Evolutionary conservation across 2,888 invertebrate species (phyloP), one percentile per base, ranked within the genome.

Genomic region (Sinopyrophorus schimmeli): DNA sequence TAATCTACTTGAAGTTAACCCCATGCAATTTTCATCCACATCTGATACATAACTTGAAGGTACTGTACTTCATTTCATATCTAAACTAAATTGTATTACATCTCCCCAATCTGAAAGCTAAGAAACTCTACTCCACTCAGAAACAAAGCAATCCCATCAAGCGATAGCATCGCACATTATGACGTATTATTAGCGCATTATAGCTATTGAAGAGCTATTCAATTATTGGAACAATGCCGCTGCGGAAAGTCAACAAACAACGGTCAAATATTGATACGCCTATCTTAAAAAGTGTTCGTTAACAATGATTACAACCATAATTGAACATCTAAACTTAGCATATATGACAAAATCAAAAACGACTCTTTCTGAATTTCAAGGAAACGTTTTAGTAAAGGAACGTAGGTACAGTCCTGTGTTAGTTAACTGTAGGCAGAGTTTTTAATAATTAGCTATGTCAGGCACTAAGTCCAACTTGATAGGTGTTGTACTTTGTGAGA

Each of bases 141-240:
- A 73, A 74, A 74, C 74, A 74, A 74, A 74, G 74, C 74, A 74
- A 74, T 74, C 70, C 69, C 72, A 74, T 74, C 74, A 71, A 63
- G 66, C 69, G 72, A 73, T 73, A 74, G 66, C 68, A 73, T 73
- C 73, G 69, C 72, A 71, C 71, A 73, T 73, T 74, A 74, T 74
- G 74, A 74, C 73, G 71, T 73, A 74, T 73, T 73, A 74, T 74
- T 74, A 74, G 74, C 72, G 74, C 73, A 74, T 74, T 74, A 74
- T 71, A 67, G 73, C 73, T 73, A 74, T 74, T 72, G 73, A 73
- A 73, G 73, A 72, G 72, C 73, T 71, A 74, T 74, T 74, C 74
- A 74, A 74, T 74, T 74, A 74, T 74, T 72, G 74, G 73, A 74
- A 73, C 71, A 70, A 73, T 71, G 70, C 70, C 70, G 65, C 68